Evolutionary conservation across 2,888 invertebrate species (phyloP).

Genomic region (Chymomyza caudatula): DNA sequence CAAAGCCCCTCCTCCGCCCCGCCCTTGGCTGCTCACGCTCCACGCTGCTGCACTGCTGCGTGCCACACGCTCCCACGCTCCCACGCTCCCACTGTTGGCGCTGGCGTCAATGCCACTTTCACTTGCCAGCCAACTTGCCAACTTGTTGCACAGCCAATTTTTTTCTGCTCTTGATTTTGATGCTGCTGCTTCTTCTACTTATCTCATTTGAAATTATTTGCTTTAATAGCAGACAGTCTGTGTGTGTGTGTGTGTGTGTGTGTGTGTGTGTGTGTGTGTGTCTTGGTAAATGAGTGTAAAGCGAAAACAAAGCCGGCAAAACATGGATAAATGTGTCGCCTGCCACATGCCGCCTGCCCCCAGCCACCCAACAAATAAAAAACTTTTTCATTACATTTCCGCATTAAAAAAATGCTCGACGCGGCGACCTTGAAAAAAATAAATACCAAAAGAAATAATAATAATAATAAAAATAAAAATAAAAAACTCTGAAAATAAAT

Average conservation of each 20-base stretch:
- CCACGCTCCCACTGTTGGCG: not conserved
- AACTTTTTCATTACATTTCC: slow-evolving; percentile 71
- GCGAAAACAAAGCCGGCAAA: slow-evolving; percentile 35
- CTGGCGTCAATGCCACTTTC: slow-evolving; percentile 48
- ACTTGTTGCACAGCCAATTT: slow-evolving; percentile 59
- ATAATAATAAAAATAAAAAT: slow-evolving; percentile 25
- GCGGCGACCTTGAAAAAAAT: slow-evolving; percentile 62
- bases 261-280: not conserved
- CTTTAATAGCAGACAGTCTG: slow-evolving; percentile 49
- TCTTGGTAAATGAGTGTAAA: no score
- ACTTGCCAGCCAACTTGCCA: slow-evolving; percentile 60
- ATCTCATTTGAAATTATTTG: slow-evolving; percentile 70
- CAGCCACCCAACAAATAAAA: slow-evolving; percentile 22
- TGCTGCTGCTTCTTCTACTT: slow-evolving; percentile 24
- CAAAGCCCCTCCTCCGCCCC: not conserved
- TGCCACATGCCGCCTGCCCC: not conserved
- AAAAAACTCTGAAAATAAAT: slow-evolving; percentile 64
- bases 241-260: not conserved
- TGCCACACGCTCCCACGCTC: not conserved
- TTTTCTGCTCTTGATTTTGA: slow-evolving; percentile 8
- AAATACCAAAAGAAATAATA: slow-evolving; percentile 1
- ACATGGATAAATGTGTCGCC: slow-evolving; percentile 51
- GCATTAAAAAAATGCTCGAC: slow-evolving; percentile 46
- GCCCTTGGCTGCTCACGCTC: not conserved
- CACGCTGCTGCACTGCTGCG: not conserved